Percentiles rank a stretch among this genome's conserved stretches.
These are phyloP conservation scores for Xanthia icteritia DNA, from an alignment of 2,888 invertebrate genomes.

Conservation along the genomic window DNA sequence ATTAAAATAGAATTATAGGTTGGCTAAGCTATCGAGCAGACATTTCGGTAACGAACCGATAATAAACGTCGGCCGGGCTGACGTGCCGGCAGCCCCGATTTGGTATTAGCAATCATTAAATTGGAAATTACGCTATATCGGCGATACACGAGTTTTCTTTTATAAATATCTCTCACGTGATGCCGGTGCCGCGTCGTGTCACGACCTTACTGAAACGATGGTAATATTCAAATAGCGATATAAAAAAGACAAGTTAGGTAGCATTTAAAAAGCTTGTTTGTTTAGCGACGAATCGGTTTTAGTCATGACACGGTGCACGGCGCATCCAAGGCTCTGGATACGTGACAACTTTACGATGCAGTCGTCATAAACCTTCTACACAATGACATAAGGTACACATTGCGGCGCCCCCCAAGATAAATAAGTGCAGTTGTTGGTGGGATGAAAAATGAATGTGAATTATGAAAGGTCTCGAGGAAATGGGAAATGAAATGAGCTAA, in stretches of 20 bases:
- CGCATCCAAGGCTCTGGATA: conserved; percentile 77
- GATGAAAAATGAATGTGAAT: conserved; percentile 75
- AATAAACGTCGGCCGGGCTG: conserved; percentile 81
- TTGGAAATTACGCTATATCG: conserved; percentile 90
- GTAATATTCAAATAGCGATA: conserved; percentile 90
- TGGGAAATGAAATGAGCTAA: conserved; percentile 70
- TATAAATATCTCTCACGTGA: conserved; percentile 91
- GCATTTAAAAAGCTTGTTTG: conserved; percentile 91
- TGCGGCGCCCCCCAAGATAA: conserved; percentile 54
- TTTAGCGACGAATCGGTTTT: conserved; percentile 88
- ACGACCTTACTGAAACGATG: conserved; percentile 88
- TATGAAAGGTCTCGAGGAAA: conserved; percentile 75
- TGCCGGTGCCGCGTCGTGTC: conserved; percentile 89
- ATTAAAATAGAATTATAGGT: conserved; percentile 68
- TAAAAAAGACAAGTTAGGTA: conserved; percentile 91
- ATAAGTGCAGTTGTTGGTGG: conserved; percentile 66
- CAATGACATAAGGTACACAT: conserved; percentile 66
- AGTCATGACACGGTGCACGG: conserved; percentile 87
- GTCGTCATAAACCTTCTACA: conserved; percentile 61
- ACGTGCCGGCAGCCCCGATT: conserved; percentile 86
- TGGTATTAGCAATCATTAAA: conserved; percentile 90
- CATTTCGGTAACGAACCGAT: conserved; percentile 75
- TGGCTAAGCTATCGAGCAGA: conserved; percentile 68
- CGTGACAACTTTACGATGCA: conserved; percentile 72
- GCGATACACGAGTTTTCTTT: conserved; percentile 89